Base-by-base conservation (phyloP, 2,888 invertebrate species). In the Agonum fuliginosum region DNA sequence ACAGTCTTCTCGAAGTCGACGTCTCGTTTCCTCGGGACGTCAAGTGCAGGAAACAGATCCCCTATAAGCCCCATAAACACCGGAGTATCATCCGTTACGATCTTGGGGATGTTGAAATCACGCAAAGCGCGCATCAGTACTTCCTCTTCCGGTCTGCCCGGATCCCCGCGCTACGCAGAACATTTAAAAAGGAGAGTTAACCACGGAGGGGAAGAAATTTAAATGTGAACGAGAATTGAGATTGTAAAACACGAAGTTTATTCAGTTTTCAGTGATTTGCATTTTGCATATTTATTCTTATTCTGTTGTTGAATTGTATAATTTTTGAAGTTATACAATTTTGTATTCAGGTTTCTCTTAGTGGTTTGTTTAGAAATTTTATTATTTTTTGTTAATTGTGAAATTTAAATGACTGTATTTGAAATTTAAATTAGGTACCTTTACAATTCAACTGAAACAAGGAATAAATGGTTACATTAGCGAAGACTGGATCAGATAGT, bases 61-160 rank as follows among this genome's bases (percentile, higher is more conserved):
- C 96, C 96, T 69, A 98, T 98, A 20, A 98, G 90, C 20, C 98
- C 98, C 97, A 98, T 97, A 85, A 98, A 98, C 8, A 98, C 95
- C 0, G 97, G 97, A 87, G 97, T 91, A 85, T 98, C 98, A 84
- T 98, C 98, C 0, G 97, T 95, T 14, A 98, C 94, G 80, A 98
- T 93, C 90, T 98, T 98, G 0, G 98, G 98, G 81, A 97, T 94
- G 85, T 98, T 98, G 83, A 98, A 98, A 87, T 98, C 98, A 80
- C 98, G 90, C 72, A 98, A 88, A 3, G 98, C 98, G 87, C 98
- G 91, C 97, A 98, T 98, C 37, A 98, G 88, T 1, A 97, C 97
- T 89, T 98, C 96, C 88, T 98, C 98, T 88, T 98, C 98, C 0
- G 98, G 97, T 81, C 97, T 91, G 1, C 94, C 96, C 0, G 95